phyloP scores from a whole-genome alignment of 2,888 invertebrate species.

The Xylota sylvarum region DNA sequence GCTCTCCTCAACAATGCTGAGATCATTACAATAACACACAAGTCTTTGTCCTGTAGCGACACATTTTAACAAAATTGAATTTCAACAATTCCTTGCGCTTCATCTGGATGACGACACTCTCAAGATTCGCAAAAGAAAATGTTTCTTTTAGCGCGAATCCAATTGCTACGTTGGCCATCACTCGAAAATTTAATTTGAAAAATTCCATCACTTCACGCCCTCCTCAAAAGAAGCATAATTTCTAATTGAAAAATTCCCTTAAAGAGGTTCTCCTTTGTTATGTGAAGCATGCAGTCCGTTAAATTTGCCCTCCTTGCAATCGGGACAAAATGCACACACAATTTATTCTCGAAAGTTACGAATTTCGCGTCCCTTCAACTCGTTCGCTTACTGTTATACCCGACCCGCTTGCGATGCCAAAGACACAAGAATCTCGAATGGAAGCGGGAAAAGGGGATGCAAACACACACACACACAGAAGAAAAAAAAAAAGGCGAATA shows the following conservation, averaged over 20 bases:
- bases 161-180: slow-evolving; percentile 13
- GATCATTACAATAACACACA: no score
- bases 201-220: slow-evolving; percentile 38
- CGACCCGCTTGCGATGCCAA: slow-evolving; percentile 4
- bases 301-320: slow-evolving; percentile 30
- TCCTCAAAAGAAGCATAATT: slow-evolving; percentile 33
- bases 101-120: background rate
- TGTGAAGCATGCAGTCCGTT: slow-evolving; percentile 51
- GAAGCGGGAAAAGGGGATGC: background rate
- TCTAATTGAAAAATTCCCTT: slow-evolving; percentile 62
- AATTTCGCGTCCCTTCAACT: slow-evolving; percentile 54
- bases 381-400: background rate
- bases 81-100: background rate
- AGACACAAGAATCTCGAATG: slow-evolving; percentile 48
- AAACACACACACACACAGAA: background rate
- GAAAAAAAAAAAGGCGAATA: slow-evolving; percentile 32
- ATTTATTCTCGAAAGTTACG: slow-evolving; percentile 61
- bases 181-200: slow-evolving; percentile 31
- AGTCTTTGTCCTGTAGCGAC: background rate
- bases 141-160: background rate
- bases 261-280: slow-evolving; percentile 47
- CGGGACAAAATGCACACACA: slow-evolving; percentile 52
- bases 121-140: background rate
- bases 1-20: no score
- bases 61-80: background rate